Conservation (phyloP, 2,113 vertebrate genomes). For the Acinonyx jubatus region DNA sequence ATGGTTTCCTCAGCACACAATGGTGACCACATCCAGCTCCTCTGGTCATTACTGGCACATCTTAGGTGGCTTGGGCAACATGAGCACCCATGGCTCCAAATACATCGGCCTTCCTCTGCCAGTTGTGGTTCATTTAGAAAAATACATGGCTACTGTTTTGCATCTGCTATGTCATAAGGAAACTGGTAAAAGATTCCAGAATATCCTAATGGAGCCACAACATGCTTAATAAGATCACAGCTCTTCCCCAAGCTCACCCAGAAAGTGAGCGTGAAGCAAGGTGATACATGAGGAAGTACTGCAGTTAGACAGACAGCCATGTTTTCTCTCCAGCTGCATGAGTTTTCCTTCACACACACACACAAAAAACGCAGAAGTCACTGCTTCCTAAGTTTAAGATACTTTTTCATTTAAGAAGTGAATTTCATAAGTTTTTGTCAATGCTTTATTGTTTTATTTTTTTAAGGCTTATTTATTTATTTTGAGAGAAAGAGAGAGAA, state of each 20-base stretch:
- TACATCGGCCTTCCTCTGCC: neutral
- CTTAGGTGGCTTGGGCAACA: neutral
- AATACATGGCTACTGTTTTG: neutral
- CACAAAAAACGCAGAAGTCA: too few relatives aligned
- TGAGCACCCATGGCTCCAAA: neutral
- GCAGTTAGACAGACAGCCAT: accelerated
- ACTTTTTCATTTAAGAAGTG: neutral
- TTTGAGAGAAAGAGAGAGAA: too few relatives aligned
- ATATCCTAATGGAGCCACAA: neutral
- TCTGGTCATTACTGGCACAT: neutral
- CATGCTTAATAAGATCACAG: neutral
- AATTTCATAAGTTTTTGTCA: neutral
- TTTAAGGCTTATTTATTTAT: too few relatives aligned
- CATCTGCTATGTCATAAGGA: neutral
- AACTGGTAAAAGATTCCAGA: neutral
- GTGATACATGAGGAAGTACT: neutral
- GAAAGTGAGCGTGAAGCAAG: neutral
- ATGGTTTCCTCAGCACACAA: neutral
- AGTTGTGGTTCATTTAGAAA: neutral
- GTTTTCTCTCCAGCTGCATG: neutral
- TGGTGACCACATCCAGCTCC: neutral
- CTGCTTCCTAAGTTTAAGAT: neutral
- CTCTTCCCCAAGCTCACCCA: neutral
- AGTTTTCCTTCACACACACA: neutral
- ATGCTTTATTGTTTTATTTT: neutral